A percentile compares a stretch with the other conserved stretches of the same genome.
These are phyloP conservation scores for Hyla sarda DNA, from an alignment of 2,113 vertebrate species.

Conservation along the genomic window DNA sequence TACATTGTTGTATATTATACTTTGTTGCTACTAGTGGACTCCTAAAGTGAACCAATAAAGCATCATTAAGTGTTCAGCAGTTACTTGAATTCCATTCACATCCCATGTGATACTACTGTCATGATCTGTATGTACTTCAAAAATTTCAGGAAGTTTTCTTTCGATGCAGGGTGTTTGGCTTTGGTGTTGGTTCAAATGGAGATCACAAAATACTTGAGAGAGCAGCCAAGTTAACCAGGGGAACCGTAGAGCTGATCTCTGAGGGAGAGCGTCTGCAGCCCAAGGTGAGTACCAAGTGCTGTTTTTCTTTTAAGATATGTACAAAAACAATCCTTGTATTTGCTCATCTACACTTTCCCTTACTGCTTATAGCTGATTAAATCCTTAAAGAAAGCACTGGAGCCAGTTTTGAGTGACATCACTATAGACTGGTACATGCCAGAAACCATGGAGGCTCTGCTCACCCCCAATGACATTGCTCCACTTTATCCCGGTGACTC, in stretches of 20 bases:
- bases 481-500: slow-evolving; percentile 88
- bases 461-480: slow-evolving; percentile 91
- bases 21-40: not conserved
- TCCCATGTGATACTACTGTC: not conserved
- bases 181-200: slow-evolving; percentile 79
- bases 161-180: slow-evolving; percentile 81
- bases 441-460: slow-evolving; percentile 90
- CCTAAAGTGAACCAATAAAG: too few relatives aligned
- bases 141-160: not conserved
- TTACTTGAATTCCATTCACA: not conserved
- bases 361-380: slow-evolving; percentile 82
- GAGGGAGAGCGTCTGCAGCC: slow-evolving; percentile 90
- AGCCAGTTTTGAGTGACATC: slow-evolving; percentile 90
- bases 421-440: slow-evolving; percentile 97
- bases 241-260: slow-evolving; percentile 79
- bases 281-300: slow-evolving; percentile 75
- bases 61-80: not conserved
- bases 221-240: slow-evolving; percentile 86
- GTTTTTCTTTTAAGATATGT: not conserved
- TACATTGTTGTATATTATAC: too few relatives aligned
- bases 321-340: not conserved
- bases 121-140: not conserved
- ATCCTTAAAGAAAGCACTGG: slow-evolving; percentile 93
- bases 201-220: slow-evolving; percentile 82
- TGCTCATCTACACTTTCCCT: not conserved